Percentiles rank a stretch among this genome's conserved stretches.
phyloP scores from a whole-genome alignment of 2,797 vertebrate genomes.

The Enteromius treurensis region DNA sequence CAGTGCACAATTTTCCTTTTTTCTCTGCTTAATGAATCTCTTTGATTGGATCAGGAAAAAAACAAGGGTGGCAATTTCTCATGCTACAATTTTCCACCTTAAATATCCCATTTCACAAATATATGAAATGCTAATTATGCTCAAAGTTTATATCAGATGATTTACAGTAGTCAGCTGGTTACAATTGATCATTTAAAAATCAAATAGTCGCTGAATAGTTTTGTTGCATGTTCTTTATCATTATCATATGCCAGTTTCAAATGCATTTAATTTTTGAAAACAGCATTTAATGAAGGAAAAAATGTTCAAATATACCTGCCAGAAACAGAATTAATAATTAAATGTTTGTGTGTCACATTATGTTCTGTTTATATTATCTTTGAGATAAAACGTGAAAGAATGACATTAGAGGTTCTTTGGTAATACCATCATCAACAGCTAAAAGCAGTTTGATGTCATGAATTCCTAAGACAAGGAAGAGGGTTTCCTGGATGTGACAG shows the following conservation, averaged over 20 bases:
- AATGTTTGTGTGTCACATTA: neutral
- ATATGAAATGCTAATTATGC: neutral
- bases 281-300: neutral
- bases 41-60: neutral
- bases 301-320: neutral
- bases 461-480: slow-evolving; percentile 46
- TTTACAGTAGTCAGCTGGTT: neutral
- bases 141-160: neutral
- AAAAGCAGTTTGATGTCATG: slow-evolving; percentile 10
- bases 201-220: neutral
- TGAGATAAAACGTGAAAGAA: neutral
- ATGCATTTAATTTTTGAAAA: neutral
- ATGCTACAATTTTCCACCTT: neutral
- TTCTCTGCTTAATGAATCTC: neutral
- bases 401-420: neutral
- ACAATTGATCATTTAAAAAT: neutral
- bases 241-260: neutral
- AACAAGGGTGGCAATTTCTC: neutral
- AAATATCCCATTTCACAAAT: slow-evolving; percentile 1
- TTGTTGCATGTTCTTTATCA: neutral
- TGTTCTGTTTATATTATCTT: neutral
- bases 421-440: neutral
- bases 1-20: neutral
- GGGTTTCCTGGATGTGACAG: slow-evolving; percentile 46
- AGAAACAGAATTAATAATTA: neutral